Percentiles rank a stretch among this genome's conserved stretches.
These are phyloP conservation scores for Anguilla japonica DNA, from an alignment of 2,113 vertebrate species.

Conservation along the genomic window DNA sequence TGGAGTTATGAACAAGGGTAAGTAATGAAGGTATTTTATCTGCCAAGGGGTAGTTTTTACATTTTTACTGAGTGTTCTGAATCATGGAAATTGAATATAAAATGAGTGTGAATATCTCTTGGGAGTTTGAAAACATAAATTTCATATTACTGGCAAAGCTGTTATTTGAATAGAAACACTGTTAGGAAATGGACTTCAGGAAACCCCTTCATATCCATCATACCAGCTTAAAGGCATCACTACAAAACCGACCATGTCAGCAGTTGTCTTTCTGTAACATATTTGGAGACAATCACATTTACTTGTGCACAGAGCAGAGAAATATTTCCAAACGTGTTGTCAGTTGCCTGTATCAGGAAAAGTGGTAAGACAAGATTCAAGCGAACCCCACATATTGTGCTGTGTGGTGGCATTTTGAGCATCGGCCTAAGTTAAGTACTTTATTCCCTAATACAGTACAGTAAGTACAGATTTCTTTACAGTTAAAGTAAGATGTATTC, in stretches of 20 bases:
- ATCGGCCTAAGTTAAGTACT: background rate
- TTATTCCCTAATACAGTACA: background rate
- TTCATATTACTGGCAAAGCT: background rate
- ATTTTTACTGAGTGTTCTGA: slow-evolving; percentile 4
- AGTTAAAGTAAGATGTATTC: no score
- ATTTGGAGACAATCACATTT: background rate
- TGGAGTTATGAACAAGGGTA: background rate
- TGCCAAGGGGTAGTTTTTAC: background rate
- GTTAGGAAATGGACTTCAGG: background rate
- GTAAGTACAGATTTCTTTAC: background rate
- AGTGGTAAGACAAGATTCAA: no score
- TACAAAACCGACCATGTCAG: background rate
- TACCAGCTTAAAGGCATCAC: background rate
- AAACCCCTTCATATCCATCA: background rate
- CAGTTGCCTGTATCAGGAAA: background rate
- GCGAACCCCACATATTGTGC: no score
- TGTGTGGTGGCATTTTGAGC: no score
- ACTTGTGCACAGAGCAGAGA: background rate
- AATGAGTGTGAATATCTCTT: slow-evolving; percentile 5
- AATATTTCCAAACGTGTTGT: background rate
- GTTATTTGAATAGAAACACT: background rate
- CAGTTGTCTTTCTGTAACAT: background rate
- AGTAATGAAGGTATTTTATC: slow-evolving; percentile 17
- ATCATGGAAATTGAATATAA: slow-evolving; percentile 13
- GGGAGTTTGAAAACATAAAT: background rate